Conservation (phyloP, 2,888 invertebrate genomes). For the Macaria liturata region DNA sequence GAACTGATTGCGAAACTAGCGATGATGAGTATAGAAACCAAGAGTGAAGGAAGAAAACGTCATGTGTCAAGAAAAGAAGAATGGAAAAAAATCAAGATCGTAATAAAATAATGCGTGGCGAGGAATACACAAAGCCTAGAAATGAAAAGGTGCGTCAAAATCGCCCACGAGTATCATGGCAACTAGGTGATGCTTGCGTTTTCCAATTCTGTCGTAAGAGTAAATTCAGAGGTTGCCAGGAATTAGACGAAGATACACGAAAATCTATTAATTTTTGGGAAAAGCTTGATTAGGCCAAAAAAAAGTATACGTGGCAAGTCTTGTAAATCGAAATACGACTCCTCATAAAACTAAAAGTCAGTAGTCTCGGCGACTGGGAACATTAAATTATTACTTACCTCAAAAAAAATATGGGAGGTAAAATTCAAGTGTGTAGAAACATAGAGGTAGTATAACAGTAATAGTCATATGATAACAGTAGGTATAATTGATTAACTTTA, state of each 20-base stretch:
- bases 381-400: slow-evolving; percentile 3
- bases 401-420: slow-evolving; percentile 11
- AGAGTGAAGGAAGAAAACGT: slow-evolving; percentile 20
- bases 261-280: slow-evolving; percentile 3
- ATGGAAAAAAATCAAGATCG: not conserved
- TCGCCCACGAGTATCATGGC: slow-evolving; percentile 3
- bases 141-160: slow-evolving; percentile 3
- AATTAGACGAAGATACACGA: slow-evolving; percentile 3
- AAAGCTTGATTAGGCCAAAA: slow-evolving; percentile 2
- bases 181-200: slow-evolving; percentile 3
- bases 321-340: slow-evolving; percentile 3
- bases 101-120: slow-evolving; percentile 1
- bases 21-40: slow-evolving; percentile 10
- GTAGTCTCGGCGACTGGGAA: slow-evolving; percentile 3
- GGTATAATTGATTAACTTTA: too few relatives aligned
- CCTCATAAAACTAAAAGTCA: slow-evolving; percentile 2
- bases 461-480: too few relatives aligned
- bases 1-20: slow-evolving; percentile 2
- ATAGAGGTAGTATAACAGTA: too few relatives aligned
- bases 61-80: slow-evolving; percentile 3
- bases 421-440: slow-evolving; percentile 9
- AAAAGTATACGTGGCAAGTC: slow-evolving; percentile 3
- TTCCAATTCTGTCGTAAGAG: slow-evolving; percentile 2
- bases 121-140: slow-evolving; percentile 3
- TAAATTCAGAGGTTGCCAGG: slow-evolving; percentile 4